Conservation (phyloP, 2,888 invertebrate genomes). For the Anthophora plumipes region DNA sequence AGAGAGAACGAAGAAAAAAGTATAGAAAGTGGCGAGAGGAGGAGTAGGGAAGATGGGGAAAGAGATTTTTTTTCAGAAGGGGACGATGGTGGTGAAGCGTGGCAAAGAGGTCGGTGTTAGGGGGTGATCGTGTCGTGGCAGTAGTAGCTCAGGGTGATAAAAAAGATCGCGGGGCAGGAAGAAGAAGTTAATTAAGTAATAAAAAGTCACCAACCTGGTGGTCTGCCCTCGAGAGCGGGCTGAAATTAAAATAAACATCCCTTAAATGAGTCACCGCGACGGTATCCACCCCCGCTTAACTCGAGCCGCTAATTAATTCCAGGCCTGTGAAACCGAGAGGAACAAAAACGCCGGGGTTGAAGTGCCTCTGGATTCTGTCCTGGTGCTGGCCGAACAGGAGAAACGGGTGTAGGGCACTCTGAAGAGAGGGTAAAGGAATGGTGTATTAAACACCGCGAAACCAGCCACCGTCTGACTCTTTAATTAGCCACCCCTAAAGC, state of each 20-base stretch:
- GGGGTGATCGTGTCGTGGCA: conserved; percentile 29
- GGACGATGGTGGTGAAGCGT: conserved; percentile 19
- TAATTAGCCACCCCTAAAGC: conserved; percentile 81
- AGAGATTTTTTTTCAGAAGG: conserved; percentile 7
- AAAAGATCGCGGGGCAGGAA: conserved; percentile 55
- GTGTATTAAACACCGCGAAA: conserved; percentile 82
- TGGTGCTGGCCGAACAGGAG: conserved; percentile 42
- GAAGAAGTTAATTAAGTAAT: conserved; percentile 82
- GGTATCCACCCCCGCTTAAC: conserved; percentile 71
- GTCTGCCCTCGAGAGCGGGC: conserved; percentile 57
- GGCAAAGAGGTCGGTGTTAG: conserved; percentile 25
- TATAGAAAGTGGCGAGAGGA: not conserved
- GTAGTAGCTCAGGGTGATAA: conserved; percentile 50
- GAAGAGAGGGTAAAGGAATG: conserved; percentile 68
- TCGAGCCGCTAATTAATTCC: conserved; percentile 82
- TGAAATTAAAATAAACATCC: conserved; percentile 83
- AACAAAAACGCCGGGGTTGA: conserved; percentile 68
- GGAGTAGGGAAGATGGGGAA: not conserved
- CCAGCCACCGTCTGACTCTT: conserved; percentile 82
- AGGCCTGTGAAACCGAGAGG: conserved; percentile 80
- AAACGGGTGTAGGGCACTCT: conserved; percentile 64
- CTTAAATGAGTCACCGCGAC: conserved; percentile 80
- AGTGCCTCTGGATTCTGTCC: conserved; percentile 58
- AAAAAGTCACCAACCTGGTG: conserved; percentile 78
- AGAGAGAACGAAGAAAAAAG: not conserved